A percentile compares a stretch with the other conserved stretches of the same genome.
Conservation (phyloP, 2,113 vertebrate genomes). For the Apeltes quadracus region DNA sequence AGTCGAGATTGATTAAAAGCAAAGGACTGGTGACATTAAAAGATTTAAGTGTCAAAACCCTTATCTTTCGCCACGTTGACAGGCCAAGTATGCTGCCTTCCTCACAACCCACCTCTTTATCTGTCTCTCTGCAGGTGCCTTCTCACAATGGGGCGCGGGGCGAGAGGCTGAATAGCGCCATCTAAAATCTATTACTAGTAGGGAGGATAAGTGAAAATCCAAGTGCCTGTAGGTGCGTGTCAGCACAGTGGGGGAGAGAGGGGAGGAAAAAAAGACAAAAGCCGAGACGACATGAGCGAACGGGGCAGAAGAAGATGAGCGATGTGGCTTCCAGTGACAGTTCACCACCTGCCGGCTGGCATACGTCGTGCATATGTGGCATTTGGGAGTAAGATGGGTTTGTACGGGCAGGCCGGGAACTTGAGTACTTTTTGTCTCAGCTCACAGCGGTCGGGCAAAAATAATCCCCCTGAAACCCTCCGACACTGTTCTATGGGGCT, state of each 20-base stretch:
- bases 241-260: slow-evolving; percentile 62
- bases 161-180: slow-evolving; percentile 61
- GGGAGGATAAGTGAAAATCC: slow-evolving; percentile 75
- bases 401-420: slow-evolving; percentile 45
- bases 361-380: slow-evolving; percentile 47
- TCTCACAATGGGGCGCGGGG: slow-evolving; percentile 57
- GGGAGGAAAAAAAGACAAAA: slow-evolving; percentile 32
- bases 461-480: slow-evolving; percentile 67
- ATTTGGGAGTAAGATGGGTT: slow-evolving; percentile 11
- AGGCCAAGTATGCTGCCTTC: slow-evolving; percentile 35
- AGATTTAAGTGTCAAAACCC: slow-evolving; percentile 39
- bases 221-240: slow-evolving; percentile 70
- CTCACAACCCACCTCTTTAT: slow-evolving; percentile 58
- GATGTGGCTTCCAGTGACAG: slow-evolving; percentile 55
- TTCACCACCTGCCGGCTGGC: slow-evolving; percentile 64
- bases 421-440: slow-evolving; percentile 33
- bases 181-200: slow-evolving; percentile 71
- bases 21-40: slow-evolving; percentile 18
- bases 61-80: slow-evolving; percentile 38
- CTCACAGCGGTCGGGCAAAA: slow-evolving; percentile 57
- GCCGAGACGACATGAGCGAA: slow-evolving; percentile 46
- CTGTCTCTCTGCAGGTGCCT: slow-evolving; percentile 67
- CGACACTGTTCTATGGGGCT: too few relatives aligned
- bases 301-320: slow-evolving; percentile 42
- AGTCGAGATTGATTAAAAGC: slow-evolving; percentile 16